Evolutionary conservation across 2,113 vertebrate genomes (phyloP).

Genomic region (Plestiodon gilberti): DNA sequence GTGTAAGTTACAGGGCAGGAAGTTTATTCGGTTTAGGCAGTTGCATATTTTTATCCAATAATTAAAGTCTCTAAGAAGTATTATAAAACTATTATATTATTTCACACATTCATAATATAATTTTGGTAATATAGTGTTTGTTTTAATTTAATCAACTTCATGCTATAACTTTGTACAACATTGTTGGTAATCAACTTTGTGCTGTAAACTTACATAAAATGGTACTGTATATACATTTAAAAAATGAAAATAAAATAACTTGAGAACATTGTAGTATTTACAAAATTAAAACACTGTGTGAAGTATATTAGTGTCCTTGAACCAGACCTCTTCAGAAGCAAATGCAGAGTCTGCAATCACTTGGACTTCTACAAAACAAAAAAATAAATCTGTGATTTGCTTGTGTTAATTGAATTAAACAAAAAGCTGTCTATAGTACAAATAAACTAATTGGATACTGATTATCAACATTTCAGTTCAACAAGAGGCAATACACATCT

Average conservation of each 20-base stretch:
- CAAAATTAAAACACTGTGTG: background rate
- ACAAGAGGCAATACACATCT: background rate
- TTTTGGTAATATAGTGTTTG: too few species aligned
- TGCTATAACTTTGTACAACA: too few species aligned
- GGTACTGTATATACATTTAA: too few species aligned
- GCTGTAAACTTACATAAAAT: too few species aligned
- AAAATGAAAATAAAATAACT: background rate
- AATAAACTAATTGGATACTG: background rate
- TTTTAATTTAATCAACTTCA: too few species aligned
- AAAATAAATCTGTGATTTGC: background rate
- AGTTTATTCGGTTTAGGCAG: background rate
- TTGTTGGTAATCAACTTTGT: too few species aligned
- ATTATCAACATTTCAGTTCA: background rate
- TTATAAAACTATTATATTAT: background rate
- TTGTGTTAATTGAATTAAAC: background rate
- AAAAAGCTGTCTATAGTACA: background rate
- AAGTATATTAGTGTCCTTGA: background rate
- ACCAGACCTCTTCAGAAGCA: background rate
- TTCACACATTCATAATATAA: background rate
- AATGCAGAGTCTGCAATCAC: background rate
- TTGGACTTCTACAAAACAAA: conserved; percentile 18
- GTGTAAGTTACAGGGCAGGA: background rate
- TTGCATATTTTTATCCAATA: background rate
- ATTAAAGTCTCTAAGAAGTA: background rate
- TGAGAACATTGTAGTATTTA: background rate